Evolutionary conservation across 2,888 invertebrate genomes (phyloP).

Genomic region (Phytoseiulus persimilis): DNA sequence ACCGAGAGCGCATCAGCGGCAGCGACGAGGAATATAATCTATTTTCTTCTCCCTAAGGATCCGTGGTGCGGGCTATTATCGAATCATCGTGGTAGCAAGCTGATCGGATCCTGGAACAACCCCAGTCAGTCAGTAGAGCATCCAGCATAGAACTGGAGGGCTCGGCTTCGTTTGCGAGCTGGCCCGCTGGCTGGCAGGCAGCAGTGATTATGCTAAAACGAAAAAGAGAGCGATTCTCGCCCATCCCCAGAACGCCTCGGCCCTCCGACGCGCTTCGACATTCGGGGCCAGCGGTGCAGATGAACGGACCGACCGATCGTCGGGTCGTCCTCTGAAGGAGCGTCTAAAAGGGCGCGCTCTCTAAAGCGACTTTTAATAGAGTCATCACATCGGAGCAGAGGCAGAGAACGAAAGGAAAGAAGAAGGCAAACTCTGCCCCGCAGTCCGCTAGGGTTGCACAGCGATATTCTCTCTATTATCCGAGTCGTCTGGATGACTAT

Average conservation of each 20-base stretch:
- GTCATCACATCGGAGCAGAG: slow-evolving; percentile 8
- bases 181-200: background rate
- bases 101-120: background rate
- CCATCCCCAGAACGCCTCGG: background rate
- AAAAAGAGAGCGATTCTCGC: background rate
- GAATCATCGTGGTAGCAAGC: background rate
- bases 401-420: background rate
- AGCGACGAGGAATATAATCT: background rate
- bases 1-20: background rate
- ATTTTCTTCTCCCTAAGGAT: background rate
- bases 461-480: background rate
- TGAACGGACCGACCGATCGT: background rate
- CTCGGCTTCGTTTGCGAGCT: background rate
- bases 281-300: background rate
- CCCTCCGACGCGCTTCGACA: background rate
- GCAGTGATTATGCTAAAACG: slow-evolving; percentile 5
- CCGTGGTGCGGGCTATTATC: background rate
- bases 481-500: background rate
- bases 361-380: slow-evolving; percentile 36
- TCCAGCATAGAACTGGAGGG: background rate
- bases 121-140: background rate
- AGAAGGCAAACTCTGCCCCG: background rate
- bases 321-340: background rate
- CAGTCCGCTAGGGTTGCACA: background rate
- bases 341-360: slow-evolving; percentile 11